Percentiles rank a stretch among this genome's conserved stretches.
Evolutionary conservation across 2,113 vertebrate genomes (phyloP).

Genomic region (Hirundichthys speculiger): DNA sequence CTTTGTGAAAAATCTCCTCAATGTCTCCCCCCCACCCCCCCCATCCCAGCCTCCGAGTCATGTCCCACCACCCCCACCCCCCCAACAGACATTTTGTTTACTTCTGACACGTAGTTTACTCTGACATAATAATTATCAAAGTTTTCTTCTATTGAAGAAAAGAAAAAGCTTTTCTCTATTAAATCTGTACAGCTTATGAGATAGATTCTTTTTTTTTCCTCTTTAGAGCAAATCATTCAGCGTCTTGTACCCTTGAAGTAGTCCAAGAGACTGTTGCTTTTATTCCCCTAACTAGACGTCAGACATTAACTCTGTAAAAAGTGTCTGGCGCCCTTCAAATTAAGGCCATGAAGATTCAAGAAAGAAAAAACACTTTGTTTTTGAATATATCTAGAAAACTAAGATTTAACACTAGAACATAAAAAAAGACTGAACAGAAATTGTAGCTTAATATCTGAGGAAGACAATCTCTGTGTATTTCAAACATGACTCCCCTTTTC

Average conservation of each 20-base stretch:
- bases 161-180: conserved; percentile 87
- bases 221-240: conserved; percentile 85
- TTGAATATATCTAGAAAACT: conserved; percentile 90
- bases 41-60: conserved; percentile 64
- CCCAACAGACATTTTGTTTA: conserved; percentile 89
- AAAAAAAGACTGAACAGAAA: conserved; percentile 85
- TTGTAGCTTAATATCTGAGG: conserved; percentile 94
- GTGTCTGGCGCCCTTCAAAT: conserved; percentile 94
- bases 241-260: conserved; percentile 83
- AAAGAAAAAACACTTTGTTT: conserved; percentile 84
- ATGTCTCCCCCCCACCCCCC: conserved; percentile 79
- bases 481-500: conserved; percentile 80
- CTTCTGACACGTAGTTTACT: conserved; percentile 87
- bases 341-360: conserved; percentile 99
- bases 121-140: conserved; percentile 91
- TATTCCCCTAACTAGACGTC: conserved; percentile 85
- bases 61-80: conserved; percentile 77
- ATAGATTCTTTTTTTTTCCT: conserved; percentile 79
- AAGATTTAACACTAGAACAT: conserved; percentile 83
- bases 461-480: conserved; percentile 86
- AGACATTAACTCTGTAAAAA: conserved; percentile 80
- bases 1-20: conserved; percentile 90
- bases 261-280: conserved; percentile 83
- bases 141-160: conserved; percentile 97
- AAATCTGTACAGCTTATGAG: conserved; percentile 94